Percentiles rank a stretch among this genome's conserved stretches.
Evolutionary conservation across 53 echinoderm and acorn worm genomes (phyloP).

Genomic region (Holothuria scabra): DNA sequence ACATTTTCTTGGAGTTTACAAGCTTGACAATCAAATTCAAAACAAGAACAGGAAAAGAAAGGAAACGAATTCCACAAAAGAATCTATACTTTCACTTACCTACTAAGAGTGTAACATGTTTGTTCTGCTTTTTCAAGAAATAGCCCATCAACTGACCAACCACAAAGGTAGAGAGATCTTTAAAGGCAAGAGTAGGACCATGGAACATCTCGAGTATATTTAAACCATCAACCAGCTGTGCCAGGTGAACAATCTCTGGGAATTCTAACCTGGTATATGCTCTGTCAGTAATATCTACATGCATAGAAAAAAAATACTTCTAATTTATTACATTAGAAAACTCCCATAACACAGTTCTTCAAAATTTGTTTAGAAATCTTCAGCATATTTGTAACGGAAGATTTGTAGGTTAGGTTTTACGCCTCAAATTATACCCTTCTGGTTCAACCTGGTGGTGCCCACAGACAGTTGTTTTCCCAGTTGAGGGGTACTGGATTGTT

Average conservation of each 20-base stretch:
- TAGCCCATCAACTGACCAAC: slow-evolving; percentile 78
- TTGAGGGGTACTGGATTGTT: too few relatives aligned
- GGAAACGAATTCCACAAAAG: too few relatives aligned
- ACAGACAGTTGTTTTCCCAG: too few relatives aligned
- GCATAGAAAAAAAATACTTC: background rate
- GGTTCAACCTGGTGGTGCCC: too few relatives aligned
- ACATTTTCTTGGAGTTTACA: too few relatives aligned
- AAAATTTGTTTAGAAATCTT: too few relatives aligned
- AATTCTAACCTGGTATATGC: slow-evolving; percentile 68
- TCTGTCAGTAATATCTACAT: slow-evolving; percentile 65
- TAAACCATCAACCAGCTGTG: slow-evolving; percentile 68
- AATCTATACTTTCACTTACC: slow-evolving; percentile 55
- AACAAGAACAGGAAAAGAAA: too few relatives aligned
- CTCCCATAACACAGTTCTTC: background rate
- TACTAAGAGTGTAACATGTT: slow-evolving; percentile 79
- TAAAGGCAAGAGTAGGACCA: slow-evolving; percentile 86
- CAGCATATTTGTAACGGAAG: too few relatives aligned
- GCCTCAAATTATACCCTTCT: too few relatives aligned
- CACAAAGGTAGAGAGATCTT: slow-evolving; percentile 74
- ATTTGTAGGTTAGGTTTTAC: too few relatives aligned
- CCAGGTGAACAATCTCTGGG: slow-evolving; percentile 58
- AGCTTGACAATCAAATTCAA: too few relatives aligned
- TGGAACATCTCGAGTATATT: slow-evolving; percentile 82
- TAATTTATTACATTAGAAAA: too few relatives aligned
- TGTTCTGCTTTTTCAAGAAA: slow-evolving; percentile 73